Conservation (phyloP, 2,888 invertebrate species). For the Amphipyra berbera region DNA sequence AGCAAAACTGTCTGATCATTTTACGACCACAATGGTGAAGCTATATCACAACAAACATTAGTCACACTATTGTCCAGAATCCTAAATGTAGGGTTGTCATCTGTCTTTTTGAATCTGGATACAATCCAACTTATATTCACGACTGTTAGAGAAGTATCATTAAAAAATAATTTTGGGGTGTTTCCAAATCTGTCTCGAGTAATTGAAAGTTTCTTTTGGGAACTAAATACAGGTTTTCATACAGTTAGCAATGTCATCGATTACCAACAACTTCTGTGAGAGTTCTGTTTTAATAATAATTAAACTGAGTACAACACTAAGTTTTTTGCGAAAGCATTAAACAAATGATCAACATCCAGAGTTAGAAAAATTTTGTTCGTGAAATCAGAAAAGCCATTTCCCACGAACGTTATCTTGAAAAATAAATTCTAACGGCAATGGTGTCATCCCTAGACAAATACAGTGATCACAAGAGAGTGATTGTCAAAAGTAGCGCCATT, state of each 20-base stretch:
- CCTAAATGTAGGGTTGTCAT: constrained; percentile 51
- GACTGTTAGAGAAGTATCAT: constrained; percentile 27
- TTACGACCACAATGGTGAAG: constrained; percentile 45
- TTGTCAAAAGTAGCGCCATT: constrained; percentile 58
- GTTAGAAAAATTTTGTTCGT: constrained; percentile 25
- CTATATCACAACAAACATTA: constrained; percentile 50
- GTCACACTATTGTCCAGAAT: constrained; percentile 51
- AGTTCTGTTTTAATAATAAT: constrained; percentile 16
- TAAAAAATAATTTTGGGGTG: constrained; percentile 36
- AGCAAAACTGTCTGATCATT: constrained; percentile 48
- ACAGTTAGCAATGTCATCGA: not conserved
- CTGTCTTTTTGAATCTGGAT: constrained; percentile 48
- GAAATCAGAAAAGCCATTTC: constrained; percentile 29
- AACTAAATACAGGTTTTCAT: not conserved
- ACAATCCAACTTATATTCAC: constrained; percentile 37
- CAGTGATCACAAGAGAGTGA: constrained; percentile 44
- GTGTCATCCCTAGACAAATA: constrained; percentile 39
- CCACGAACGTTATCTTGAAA: constrained; percentile 14
- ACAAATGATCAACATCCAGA: constrained; percentile 30
- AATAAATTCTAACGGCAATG: not conserved
- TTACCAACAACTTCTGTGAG: not conserved
- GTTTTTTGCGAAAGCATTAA: constrained; percentile 40
- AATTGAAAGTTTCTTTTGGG: constrained; percentile 13
- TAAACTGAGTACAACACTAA: not conserved
- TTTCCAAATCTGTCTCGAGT: constrained; percentile 28